Conservation (phyloP, 2,888 invertebrate species). For the Ochropacha duplaris region DNA sequence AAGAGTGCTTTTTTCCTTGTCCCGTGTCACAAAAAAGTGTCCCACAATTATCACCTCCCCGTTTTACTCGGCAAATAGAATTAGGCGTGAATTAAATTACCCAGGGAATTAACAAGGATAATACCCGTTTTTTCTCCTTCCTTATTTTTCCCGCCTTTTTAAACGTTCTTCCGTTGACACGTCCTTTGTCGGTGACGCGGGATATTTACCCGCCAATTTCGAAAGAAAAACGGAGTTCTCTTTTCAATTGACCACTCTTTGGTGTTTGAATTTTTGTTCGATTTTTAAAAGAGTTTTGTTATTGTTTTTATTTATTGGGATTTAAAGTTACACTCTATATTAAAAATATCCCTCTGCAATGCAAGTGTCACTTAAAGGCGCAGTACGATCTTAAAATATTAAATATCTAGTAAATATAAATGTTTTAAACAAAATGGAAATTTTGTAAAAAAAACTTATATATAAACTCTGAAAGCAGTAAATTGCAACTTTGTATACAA, state of each 20-base stretch:
- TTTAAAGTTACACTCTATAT: no score
- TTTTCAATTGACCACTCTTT: slow-evolving; percentile 35
- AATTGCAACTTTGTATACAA: no score
- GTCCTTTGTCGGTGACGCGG: slow-evolving; percentile 41
- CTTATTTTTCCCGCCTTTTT: slow-evolving; percentile 65
- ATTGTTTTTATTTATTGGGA: no score
- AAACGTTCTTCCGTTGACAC: slow-evolving; percentile 55
- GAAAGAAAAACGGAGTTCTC: slow-evolving; percentile 38
- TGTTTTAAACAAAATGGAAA: no score
- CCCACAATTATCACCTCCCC: slow-evolving; percentile 80
- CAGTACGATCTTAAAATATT: no score
- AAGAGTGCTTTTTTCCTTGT: slow-evolving; percentile 48
- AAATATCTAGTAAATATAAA: no score
- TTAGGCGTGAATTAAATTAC: slow-evolving; percentile 82
- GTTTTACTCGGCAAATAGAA: slow-evolving; percentile 80
- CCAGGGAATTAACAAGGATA: slow-evolving; percentile 81
- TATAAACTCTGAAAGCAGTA: no score
- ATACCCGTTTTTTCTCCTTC: slow-evolving; percentile 69
- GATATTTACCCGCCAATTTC: slow-evolving; percentile 59
- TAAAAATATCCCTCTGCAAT: no score
- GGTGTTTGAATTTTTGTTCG: slow-evolving; percentile 6
- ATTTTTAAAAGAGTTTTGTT: neutral
- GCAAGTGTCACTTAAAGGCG: no score
- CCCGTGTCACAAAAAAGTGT: slow-evolving; percentile 65
- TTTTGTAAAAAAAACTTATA: no score